These are phyloP conservation scores for Pelodiscus sinensis DNA, from an alignment of 2,113 vertebrate genomes.

Conservation along the genomic window DNA sequence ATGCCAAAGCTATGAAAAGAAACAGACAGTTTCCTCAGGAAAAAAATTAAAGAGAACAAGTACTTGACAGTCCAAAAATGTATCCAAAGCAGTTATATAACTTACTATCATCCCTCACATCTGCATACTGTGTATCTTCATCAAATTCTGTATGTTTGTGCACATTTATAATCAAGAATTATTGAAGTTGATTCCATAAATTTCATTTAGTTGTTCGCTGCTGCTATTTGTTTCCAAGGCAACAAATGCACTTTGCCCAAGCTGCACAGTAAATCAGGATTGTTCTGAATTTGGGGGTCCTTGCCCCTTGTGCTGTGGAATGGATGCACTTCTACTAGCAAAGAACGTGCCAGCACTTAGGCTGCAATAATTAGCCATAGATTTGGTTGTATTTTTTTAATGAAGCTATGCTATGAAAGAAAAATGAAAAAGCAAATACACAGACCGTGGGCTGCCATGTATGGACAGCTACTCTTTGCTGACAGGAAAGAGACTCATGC, in stretches of 20 bases:
- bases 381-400: neutral
- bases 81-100: slow-evolving; percentile 27
- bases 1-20: slow-evolving; percentile 67
- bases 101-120: slow-evolving; percentile 51
- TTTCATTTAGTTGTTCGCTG: slow-evolving; percentile 77
- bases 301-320: slow-evolving; percentile 54
- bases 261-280: slow-evolving; percentile 52
- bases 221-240: slow-evolving; percentile 79
- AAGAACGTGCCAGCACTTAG: neutral
- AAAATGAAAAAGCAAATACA: neutral
- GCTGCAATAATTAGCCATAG: neutral
- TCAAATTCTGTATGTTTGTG: slow-evolving; percentile 60
- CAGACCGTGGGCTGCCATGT: neutral
- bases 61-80: slow-evolving; percentile 39
- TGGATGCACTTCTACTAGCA: neutral
- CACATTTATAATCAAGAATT: slow-evolving; percentile 74
- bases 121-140: slow-evolving; percentile 59
- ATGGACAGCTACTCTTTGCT: neutral
- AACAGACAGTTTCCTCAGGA: slow-evolving; percentile 70
- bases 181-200: slow-evolving; percentile 77
- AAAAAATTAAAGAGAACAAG: neutral
- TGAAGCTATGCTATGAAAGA: neutral
- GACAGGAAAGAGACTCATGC: neutral
- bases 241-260: slow-evolving; percentile 77
- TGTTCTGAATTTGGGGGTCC: slow-evolving; percentile 68